Percentiles rank a stretch among this genome's conserved stretches.
These are phyloP conservation scores for Rafetus swinhoei DNA, from an alignment of 2,113 vertebrate genomes.

Conservation along the genomic window DNA sequence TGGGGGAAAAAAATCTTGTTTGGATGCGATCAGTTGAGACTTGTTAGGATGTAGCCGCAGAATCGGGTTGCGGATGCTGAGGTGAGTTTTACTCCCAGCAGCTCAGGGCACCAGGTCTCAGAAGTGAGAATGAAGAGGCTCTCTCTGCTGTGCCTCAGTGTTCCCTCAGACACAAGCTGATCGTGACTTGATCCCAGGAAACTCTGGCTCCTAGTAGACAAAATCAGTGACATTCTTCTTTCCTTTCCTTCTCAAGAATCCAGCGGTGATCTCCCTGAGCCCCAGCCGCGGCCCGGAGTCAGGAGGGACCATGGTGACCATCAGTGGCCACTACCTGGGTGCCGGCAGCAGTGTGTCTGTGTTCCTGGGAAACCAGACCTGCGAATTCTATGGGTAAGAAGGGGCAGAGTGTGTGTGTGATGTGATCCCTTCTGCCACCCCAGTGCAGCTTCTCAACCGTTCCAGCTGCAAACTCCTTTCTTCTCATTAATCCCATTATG, in stretches of 20 bases:
- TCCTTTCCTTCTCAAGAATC: conserved; percentile 81
- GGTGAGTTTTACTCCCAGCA: not conserved
- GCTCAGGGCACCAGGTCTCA: not conserved
- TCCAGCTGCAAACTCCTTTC: not conserved
- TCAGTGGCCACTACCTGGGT: conserved; percentile 91
- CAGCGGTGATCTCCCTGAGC: conserved; percentile 86
- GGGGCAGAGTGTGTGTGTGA: fast-evolving
- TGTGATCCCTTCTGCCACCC: not conserved
- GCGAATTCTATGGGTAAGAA: conserved; percentile 93
- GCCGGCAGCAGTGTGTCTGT: conserved; percentile 92
- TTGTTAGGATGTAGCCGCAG: not conserved
- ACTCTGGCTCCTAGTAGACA: not conserved
- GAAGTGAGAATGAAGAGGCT: not conserved
- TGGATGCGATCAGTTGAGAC: not conserved
- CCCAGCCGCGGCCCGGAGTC: conserved; percentile 94
- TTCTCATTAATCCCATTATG: not conserved
- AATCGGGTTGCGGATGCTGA: not conserved
- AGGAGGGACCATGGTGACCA: conserved; percentile 95
- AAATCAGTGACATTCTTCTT: not conserved
- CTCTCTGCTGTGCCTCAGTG: not conserved
- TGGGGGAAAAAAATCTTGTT: not conserved
- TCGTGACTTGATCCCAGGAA: not conserved
- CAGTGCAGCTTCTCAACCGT: not conserved
- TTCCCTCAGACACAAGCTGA: not conserved
- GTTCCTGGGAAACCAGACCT: conserved; percentile 95